Conservation (phyloP, 2,888 invertebrate genomes). For the Nymphalis polychloros region DNA sequence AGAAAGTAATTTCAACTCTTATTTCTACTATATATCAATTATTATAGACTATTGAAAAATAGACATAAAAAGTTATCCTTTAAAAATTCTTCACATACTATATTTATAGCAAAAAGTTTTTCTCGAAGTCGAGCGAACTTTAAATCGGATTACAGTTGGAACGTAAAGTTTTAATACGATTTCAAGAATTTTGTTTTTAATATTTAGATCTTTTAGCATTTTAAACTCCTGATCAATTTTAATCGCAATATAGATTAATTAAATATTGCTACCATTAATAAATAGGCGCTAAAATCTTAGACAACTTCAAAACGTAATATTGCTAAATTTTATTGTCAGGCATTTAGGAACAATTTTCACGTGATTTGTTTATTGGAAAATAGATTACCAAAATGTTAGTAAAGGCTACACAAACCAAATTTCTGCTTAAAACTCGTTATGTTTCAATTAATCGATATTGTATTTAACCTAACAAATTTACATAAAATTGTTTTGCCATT, state of each 20-base stretch:
- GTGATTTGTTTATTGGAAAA: neutral
- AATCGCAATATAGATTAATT: neutral
- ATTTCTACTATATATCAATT: too few species aligned
- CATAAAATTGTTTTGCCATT: slow-evolving; percentile 14
- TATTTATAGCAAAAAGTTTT: slow-evolving; percentile 5
- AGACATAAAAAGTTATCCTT: neutral
- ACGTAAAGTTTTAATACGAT: slow-evolving; percentile 13
- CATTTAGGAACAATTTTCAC: neutral
- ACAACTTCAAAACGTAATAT: neutral
- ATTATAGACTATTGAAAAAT: neutral
- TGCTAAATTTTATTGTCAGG: slow-evolving; percentile 18
- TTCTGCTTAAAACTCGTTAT: neutral
- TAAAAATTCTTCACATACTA: slow-evolving; percentile 9
- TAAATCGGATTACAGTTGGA: slow-evolving; percentile 14
- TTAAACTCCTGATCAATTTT: neutral
- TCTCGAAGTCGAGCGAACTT: slow-evolving; percentile 9
- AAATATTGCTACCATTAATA: slow-evolving; percentile 9
- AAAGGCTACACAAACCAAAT: neutral
- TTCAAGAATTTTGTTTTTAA: slow-evolving; percentile 12
- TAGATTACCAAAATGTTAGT: neutral
- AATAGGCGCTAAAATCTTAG: slow-evolving; percentile 4
- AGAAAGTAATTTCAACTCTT: too few species aligned
- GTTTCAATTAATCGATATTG: neutral
- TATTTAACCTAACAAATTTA: slow-evolving; percentile 16
- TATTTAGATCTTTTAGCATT: slow-evolving; percentile 1